A percentile compares a stretch with the other conserved stretches of the same genome.
These are phyloP conservation scores for Halictus quadricinctus DNA, from an alignment of 2,888 invertebrate species.

Conservation along the genomic window DNA sequence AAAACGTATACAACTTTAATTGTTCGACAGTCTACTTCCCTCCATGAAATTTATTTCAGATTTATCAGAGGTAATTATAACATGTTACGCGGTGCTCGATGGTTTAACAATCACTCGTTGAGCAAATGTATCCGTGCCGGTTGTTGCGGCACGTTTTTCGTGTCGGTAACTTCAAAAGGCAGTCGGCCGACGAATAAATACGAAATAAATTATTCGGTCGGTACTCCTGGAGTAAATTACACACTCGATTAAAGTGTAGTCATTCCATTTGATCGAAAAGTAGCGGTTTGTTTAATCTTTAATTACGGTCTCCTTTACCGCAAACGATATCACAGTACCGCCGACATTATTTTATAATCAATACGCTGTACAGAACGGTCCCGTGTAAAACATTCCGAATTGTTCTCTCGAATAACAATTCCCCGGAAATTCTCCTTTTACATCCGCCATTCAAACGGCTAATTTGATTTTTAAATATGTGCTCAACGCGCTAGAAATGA, in stretches of 20 bases:
- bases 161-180: conserved; percentile 35
- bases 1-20: not conserved
- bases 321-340: not conserved
- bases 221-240: conserved; percentile 17
- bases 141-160: conserved; percentile 33
- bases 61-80: conserved; percentile 15
- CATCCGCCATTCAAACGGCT: not conserved
- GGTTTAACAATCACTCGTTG: conserved; percentile 32
- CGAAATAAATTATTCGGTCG: conserved; percentile 27
- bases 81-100: not conserved
- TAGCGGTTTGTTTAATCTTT: not conserved
- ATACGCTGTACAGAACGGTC: not conserved
- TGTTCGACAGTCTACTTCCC: not conserved
- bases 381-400: not conserved
- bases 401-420: not conserved
- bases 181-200: conserved; percentile 8
- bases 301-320: conserved; percentile 6
- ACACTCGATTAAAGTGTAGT: conserved; percentile 18
- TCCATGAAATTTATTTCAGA: conserved; percentile 1
- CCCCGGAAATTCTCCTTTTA: not conserved
- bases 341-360: not conserved
- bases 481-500: not conserved
- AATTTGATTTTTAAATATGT: not conserved
- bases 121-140: conserved; percentile 1
- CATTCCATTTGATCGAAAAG: conserved; percentile 18